A percentile compares a stretch with the other conserved stretches of the same genome.
Conservation (phyloP, 2,888 invertebrate genomes). For the Rhagonycha lutea region DNA sequence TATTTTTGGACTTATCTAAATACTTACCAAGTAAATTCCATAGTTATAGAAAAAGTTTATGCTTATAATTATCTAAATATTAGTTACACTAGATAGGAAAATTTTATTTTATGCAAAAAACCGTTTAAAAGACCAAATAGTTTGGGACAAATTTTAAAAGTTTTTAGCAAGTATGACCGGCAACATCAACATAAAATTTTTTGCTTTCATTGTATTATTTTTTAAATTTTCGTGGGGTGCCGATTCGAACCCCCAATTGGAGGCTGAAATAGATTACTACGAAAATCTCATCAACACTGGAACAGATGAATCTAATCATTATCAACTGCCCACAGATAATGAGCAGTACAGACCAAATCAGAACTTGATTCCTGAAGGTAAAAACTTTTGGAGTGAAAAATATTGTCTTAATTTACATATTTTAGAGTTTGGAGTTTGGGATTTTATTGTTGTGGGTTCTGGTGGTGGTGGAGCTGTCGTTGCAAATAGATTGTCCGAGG, state of each 20-base stretch:
- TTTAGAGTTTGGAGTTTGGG: neutral
- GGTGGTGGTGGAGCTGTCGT: conserved; percentile 86
- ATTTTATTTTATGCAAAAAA: neutral
- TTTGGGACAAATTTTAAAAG: neutral
- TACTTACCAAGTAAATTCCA: no score
- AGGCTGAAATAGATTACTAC: neutral
- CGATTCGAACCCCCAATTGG: neutral
- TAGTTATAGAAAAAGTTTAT: no score
- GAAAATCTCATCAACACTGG: neutral
- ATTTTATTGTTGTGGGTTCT: conserved; percentile 81
- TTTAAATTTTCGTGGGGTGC: neutral
- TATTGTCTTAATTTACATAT: neutral
- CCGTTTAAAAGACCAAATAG: neutral
- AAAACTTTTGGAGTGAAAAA: neutral
- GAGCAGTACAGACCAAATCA: neutral
- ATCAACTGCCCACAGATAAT: neutral
- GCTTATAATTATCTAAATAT: no score
- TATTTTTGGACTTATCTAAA: no score
- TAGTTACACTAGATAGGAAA: no score
- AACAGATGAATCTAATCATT: neutral
- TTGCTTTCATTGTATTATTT: neutral
- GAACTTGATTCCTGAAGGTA: neutral
- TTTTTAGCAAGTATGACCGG: neutral
- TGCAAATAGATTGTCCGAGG: conserved; percentile 79
- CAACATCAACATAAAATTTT: neutral